Evolutionary conservation across 2,113 vertebrate genomes (phyloP), one percentile per base, ranked within the genome.

Genomic region (Takifugu flavidus): DNA sequence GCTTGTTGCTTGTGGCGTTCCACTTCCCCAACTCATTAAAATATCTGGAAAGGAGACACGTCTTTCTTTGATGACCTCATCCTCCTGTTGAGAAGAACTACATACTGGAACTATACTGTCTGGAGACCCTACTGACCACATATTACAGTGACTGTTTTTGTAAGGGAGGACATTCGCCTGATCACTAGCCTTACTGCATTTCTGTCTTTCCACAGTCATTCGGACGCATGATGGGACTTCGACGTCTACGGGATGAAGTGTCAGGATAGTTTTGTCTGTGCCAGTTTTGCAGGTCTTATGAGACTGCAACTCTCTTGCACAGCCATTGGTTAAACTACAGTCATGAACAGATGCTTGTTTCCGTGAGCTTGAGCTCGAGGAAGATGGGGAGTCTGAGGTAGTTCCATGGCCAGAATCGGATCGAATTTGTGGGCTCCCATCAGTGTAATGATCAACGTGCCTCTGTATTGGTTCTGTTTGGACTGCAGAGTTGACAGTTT

Each of bases 331-430:
- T 20, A n/a, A 0, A 0, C 14, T 8, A 4, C 13, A 13, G 14
- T 50, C 46, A 13, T 63, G 20, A 20, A 20, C 62, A 2, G 7
- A 34, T 10, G 12, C 26, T 25, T 0, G 65, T 50, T 67, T 77
- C 2, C 64, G 56, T 6, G 69, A 69, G 69, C 49, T 58, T 7
- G 67, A 62, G 61, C 53, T 67, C 4, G 64, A 65, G 5, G 78
- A 77, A 2, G 64, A 55, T 0, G 78, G 72, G 4, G 82, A 80
- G 44, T 20, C 61, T 0, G 68, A 70, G 2, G 49, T 43, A 0
- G 76, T 87, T 47, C 69, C 88, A 29, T 53, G 55, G 0, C 87
- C 86, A 6, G 83, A 90, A 34, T 90, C 88, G 2, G 77, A 79
- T 25, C 74, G 14, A 1, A 13, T 2, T 0, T 14, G 3, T 5